Evolutionary conservation across 1,140 invertebrate genomes (phyloP).

Genomic region (Drosophila serrata): DNA sequence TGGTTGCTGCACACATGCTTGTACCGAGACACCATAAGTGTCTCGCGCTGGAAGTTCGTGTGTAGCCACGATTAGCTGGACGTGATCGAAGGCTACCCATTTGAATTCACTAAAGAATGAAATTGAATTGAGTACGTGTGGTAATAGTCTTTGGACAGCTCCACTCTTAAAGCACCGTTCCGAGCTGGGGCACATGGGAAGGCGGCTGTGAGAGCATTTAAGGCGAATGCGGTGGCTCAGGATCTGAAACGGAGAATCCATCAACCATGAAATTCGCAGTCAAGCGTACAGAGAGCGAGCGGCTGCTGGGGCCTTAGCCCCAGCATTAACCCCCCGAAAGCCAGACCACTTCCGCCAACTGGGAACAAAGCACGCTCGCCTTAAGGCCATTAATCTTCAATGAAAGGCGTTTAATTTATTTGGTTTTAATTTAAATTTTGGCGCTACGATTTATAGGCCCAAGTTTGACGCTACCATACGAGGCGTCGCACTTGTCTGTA

Average conservation of each 20-base stretch:
- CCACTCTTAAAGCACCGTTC: constrained; percentile 49
- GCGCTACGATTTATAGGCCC: constrained; percentile 78
- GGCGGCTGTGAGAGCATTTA: constrained; percentile 12
- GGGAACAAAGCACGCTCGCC: constrained; percentile 55
- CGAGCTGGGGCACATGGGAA: constrained; percentile 40
- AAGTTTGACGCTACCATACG: constrained; percentile 71
- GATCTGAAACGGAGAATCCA: constrained; percentile 66
- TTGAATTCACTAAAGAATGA: constrained; percentile 56
- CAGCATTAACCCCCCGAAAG: constrained; percentile 15
- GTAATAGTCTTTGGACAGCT: constrained; percentile 43
- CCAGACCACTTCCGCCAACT: constrained; percentile 34
- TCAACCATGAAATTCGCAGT: constrained; percentile 81
- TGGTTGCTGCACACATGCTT: neutral
- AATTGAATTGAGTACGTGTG: constrained; percentile 75
- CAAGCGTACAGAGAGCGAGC: constrained; percentile 73
- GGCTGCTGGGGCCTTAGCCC: constrained; percentile 29
- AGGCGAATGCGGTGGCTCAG: constrained; percentile 26
- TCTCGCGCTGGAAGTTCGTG: constrained; percentile 32
- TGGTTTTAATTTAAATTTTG: constrained; percentile 83
- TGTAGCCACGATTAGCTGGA: constrained; percentile 45
- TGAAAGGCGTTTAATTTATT: constrained; percentile 84
- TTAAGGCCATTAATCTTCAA: constrained; percentile 82
- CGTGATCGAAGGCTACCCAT: constrained; percentile 58
- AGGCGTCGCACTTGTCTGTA: constrained; percentile 48
- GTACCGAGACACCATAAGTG: constrained; percentile 15